Evolutionary conservation across 2,888 invertebrate genomes (phyloP).

Genomic region (Diarsia brunnea): DNA sequence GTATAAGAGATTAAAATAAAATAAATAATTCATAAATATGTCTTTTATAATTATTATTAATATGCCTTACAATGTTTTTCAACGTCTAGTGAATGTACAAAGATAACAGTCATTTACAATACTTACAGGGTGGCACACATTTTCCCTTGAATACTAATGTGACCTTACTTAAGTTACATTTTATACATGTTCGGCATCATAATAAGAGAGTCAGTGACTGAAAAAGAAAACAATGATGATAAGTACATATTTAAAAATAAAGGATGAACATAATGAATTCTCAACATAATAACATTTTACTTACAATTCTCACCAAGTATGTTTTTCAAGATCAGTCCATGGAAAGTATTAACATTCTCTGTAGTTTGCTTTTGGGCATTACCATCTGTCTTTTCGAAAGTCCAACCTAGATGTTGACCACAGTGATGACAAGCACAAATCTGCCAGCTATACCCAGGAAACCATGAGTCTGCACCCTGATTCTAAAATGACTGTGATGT

Average conservation of each 20-base stretch:
- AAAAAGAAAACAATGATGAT: conserved; percentile 70
- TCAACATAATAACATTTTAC: conserved; percentile 60
- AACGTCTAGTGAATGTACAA: conserved; percentile 36
- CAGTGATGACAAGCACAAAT: conserved; percentile 92
- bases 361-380: conserved; percentile 69
- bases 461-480: conserved; percentile 91
- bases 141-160: conserved; percentile 34
- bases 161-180: conserved; percentile 71
- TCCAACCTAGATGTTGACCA: conserved; percentile 92
- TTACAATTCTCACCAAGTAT: conserved; percentile 89
- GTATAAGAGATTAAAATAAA: conserved; percentile 64
- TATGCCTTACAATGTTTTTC: conserved; percentile 48
- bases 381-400: conserved; percentile 86
- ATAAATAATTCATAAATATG: conserved; percentile 61
- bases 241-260: not conserved
- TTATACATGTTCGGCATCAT: conserved; percentile 89
- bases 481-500: conserved; percentile 75
- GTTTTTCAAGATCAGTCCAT: conserved; percentile 86
- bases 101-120: conserved; percentile 53
- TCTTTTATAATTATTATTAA: conserved; percentile 52
- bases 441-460: conserved; percentile 92
- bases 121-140: conserved; percentile 48
- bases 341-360: conserved; percentile 78
- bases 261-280: not conserved
- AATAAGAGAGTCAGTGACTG: conserved; percentile 90